phyloP scores from a whole-genome alignment of 2,888 invertebrate species.

The Caenorhabditis macrosperma region DNA sequence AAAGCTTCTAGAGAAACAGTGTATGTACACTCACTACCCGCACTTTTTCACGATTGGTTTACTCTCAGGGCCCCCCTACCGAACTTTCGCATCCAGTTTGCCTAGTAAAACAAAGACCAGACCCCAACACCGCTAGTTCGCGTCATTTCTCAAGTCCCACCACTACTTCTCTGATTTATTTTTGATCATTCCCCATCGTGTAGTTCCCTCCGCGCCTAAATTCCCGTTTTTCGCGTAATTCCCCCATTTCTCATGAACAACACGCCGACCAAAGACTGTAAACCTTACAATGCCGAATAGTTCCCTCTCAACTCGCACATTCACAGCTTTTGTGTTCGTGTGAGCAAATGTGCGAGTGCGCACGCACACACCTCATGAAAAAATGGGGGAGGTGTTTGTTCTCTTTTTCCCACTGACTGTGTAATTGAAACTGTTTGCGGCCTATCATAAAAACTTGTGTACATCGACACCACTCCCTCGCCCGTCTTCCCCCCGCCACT shows the following conservation, averaged over 20 bases:
- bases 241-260: too few relatives aligned
- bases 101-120: slow-evolving; percentile 9
- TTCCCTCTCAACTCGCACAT: too few relatives aligned
- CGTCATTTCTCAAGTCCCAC: slow-evolving; percentile 5
- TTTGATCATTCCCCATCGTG: too few relatives aligned
- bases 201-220: too few relatives aligned
- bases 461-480: slow-evolving; percentile 18
- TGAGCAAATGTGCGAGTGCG: slow-evolving; percentile 2
- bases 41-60: slow-evolving; percentile 19
- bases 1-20: neutral
- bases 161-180: slow-evolving; percentile 1
- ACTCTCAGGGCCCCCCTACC: too few relatives aligned
- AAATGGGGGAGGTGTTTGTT: neutral
- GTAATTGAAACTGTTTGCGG: slow-evolving; percentile 46
- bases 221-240: too few relatives aligned
- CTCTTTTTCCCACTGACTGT: slow-evolving; percentile 1
- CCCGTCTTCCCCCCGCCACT: neutral
- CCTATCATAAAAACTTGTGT: slow-evolving; percentile 53
- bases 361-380: neutral
- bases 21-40: neutral
- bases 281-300: neutral
- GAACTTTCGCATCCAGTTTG: slow-evolving; percentile 7
- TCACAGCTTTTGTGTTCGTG: neutral
- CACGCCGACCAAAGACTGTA: neutral
- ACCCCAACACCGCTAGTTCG: neutral